A percentile compares a stretch with the other conserved stretches of the same genome.
Conservation (phyloP, 2,888 invertebrate genomes). For the Stenodema calcarata region DNA sequence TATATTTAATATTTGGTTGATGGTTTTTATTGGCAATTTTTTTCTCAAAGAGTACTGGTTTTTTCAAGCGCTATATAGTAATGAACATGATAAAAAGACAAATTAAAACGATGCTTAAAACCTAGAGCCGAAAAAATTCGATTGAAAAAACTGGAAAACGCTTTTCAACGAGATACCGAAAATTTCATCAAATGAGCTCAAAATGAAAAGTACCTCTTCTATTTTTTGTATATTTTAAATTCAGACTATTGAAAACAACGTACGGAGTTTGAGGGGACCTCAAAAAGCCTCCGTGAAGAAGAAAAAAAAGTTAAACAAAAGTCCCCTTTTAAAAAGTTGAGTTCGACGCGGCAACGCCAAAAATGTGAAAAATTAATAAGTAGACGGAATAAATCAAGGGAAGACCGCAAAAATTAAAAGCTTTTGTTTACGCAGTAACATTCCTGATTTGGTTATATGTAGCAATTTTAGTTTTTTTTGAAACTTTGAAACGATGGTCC, state of each 20-base stretch:
- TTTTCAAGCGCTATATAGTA: conserved; percentile 27
- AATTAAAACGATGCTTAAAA: conserved; percentile 8
- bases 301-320: not conserved
- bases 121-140: not conserved
- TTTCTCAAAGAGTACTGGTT: conserved; percentile 29
- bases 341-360: not conserved
- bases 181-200: conserved; percentile 14
- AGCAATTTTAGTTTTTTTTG: not conserved
- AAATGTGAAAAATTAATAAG: not conserved
- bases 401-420: not conserved
- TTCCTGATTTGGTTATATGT: not conserved
- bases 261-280: not conserved
- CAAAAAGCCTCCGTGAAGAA: too few species aligned
- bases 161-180: not conserved
- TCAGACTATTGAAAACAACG: conserved; percentile 51
- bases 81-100: not conserved
- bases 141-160: not conserved
- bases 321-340: not conserved
- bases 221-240: not conserved
- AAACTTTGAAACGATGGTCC: not conserved
- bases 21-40: conserved; percentile 55
- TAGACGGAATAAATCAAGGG: not conserved
- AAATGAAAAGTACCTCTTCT: not conserved
- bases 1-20: conserved; percentile 55
- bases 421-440: not conserved